Evolutionary conservation across 2,113 vertebrate species (phyloP).

Genomic region (Burhinus oedicnemus): DNA sequence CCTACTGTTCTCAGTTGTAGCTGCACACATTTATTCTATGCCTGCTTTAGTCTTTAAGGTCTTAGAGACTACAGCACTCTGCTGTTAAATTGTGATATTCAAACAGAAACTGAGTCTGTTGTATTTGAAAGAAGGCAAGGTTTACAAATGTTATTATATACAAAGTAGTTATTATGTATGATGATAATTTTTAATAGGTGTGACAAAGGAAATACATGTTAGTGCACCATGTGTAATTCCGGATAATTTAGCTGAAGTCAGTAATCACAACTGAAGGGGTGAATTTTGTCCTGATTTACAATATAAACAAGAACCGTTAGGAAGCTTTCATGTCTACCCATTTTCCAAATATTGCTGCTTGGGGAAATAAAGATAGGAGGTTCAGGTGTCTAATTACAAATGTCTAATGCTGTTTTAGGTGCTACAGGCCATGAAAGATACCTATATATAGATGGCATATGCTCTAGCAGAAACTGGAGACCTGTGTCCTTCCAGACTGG

Average conservation of each 20-base stretch:
- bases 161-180: background rate
- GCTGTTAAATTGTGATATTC: background rate
- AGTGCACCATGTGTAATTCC: background rate
- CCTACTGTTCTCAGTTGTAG: background rate
- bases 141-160: background rate
- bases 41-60: background rate
- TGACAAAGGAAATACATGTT: background rate
- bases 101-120: background rate
- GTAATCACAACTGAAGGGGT: background rate
- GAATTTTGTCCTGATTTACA: background rate
- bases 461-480: background rate
- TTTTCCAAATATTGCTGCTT: background rate
- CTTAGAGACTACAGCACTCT: background rate
- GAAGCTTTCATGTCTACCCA: background rate
- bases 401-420: background rate
- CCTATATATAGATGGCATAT: accelerated
- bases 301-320: background rate
- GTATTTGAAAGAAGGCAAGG: background rate
- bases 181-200: background rate
- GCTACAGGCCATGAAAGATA: background rate
- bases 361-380: background rate
- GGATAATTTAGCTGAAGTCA: background rate
- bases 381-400: background rate
- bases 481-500: background rate
- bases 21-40: background rate